Conservation (phyloP, 2,797 vertebrate genomes). For the Rhinichthys osculus region DNA sequence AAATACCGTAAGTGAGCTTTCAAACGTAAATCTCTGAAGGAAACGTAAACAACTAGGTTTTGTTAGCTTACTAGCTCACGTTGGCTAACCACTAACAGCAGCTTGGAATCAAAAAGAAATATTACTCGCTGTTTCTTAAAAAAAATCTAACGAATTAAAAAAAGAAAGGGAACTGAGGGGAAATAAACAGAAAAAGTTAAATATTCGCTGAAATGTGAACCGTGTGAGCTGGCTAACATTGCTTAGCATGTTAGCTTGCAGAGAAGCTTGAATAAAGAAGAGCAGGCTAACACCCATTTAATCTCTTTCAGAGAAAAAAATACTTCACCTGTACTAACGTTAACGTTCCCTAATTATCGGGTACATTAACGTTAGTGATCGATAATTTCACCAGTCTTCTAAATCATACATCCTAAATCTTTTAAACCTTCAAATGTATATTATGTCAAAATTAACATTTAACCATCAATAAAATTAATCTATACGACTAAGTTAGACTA, state of each 20-base stretch:
- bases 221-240: neutral
- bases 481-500: too few species aligned
- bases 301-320: neutral
- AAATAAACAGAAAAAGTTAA: neutral
- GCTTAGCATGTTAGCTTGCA: slow-evolving; percentile 40
- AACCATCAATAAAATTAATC: neutral
- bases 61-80: slow-evolving; percentile 49
- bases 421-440: neutral
- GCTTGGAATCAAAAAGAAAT: neutral
- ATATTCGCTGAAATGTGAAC: neutral
- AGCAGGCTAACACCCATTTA: slow-evolving; percentile 20
- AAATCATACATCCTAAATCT: neutral
- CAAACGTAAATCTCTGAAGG: neutral
- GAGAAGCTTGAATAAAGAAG: neutral
- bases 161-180: neutral
- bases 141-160: neutral
- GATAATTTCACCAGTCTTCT: neutral
- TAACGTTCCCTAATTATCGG: neutral
- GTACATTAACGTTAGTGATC: neutral
- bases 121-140: neutral
- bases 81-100: neutral
- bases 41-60: slow-evolving; percentile 42
- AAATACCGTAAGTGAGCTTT: neutral
- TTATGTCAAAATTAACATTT: too few species aligned
- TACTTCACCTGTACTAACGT: neutral